A percentile compares a stretch with the other conserved stretches of the same genome.
These are phyloP conservation scores for Micromesistius poutassou DNA, from an alignment of 2,797 vertebrate genomes.

Conservation along the genomic window DNA sequence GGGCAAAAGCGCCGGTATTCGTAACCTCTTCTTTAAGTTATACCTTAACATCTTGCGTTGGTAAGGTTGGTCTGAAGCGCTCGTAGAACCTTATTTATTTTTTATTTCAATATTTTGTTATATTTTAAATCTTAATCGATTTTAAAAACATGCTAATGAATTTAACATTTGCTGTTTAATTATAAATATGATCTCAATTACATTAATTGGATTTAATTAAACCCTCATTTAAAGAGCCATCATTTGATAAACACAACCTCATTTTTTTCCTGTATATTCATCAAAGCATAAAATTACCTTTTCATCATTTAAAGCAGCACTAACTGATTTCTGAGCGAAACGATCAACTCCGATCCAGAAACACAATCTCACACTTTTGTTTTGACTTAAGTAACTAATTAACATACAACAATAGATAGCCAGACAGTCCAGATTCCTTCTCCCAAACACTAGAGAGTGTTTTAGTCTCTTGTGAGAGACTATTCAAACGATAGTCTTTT, in stretches of 20 bases:
- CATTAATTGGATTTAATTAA: background rate
- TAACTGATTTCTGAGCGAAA: background rate
- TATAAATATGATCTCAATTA: background rate
- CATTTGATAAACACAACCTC: background rate
- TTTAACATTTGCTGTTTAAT: background rate
- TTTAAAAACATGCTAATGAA: too few species aligned
- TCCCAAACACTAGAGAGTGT: too few species aligned
- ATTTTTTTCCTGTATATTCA: background rate
- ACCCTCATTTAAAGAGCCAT: background rate
- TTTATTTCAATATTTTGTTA: too few species aligned
- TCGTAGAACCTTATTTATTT: too few species aligned
- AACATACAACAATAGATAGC: background rate
- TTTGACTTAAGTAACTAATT: background rate
- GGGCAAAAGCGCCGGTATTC: too few species aligned
- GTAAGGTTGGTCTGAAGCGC: too few species aligned
- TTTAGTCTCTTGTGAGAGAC: too few species aligned
- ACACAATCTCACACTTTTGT: background rate
- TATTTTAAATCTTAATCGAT: too few species aligned
- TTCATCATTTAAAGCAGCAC: background rate
- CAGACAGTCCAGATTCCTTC: too few species aligned
- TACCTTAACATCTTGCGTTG: too few species aligned
- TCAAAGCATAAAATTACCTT: background rate
- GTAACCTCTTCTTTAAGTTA: too few species aligned
- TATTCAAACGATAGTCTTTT: too few species aligned
- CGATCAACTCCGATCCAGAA: background rate